A percentile compares a stretch with the other conserved stretches of the same genome.
phyloP scores from a whole-genome alignment of 2,113 vertebrate genomes.

The Proteles cristata region DNA sequence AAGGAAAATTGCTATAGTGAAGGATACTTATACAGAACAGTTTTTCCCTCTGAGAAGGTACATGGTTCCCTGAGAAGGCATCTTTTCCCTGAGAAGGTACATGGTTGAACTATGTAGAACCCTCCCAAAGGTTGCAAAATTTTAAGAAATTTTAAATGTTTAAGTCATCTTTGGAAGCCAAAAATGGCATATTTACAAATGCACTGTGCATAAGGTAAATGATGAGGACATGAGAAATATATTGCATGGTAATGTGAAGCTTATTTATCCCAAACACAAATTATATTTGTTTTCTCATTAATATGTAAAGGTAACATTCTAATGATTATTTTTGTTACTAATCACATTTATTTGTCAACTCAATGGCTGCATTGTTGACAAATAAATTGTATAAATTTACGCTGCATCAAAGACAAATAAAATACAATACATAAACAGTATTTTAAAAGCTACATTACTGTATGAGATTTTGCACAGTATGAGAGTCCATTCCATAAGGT shows the following conservation, averaged over 20 bases:
- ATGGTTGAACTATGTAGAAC: background rate
- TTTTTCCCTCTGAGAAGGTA: background rate
- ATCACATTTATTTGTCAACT: slow-evolving; percentile 34
- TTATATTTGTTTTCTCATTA: background rate
- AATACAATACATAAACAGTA: background rate
- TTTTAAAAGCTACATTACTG: slow-evolving; percentile 34
- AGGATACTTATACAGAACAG: background rate
- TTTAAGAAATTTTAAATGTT: background rate
- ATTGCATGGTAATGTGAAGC: background rate
- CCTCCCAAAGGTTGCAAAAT: background rate
- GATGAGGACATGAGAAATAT: background rate
- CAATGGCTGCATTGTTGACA: too few relatives aligned
- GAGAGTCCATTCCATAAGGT: slow-evolving; percentile 42
- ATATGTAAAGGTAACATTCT: background rate
- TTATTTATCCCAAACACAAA: background rate
- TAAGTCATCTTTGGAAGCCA: background rate
- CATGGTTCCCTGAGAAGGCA: background rate
- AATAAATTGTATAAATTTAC: too few relatives aligned
- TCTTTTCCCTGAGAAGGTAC: background rate
- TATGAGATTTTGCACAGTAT: background rate
- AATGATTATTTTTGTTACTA: background rate
- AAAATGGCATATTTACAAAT: background rate
- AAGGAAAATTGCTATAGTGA: background rate
- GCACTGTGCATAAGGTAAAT: background rate
- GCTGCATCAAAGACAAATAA: slow-evolving; percentile 5